Base-by-base conservation (phyloP, 2,113 vertebrate species). In the Ciconia boyciana region DNA sequence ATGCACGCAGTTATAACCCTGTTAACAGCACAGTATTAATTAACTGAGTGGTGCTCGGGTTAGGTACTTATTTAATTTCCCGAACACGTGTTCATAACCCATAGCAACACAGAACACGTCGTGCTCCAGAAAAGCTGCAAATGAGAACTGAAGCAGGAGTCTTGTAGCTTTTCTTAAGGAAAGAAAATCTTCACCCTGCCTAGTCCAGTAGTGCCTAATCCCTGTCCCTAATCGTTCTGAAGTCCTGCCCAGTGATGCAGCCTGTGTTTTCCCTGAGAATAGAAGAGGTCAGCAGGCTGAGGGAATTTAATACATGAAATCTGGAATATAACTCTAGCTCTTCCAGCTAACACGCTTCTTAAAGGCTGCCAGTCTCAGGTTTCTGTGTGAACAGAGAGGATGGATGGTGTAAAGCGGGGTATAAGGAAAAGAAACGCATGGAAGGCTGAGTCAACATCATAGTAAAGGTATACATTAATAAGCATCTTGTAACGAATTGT, bases 1-100 rank as follows among this genome's bases (percentile, higher is more conserved):
- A 43, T 31, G 28, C 62, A 32, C 83, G 66, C 34, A 52, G 64
- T 74, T 96, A 92, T 71, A 87, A 58, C 66, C 44, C 86, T 61
- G 90, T 86, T 96, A 96, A 68, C 44, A 78, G 83, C 87, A 75
- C 54, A 68, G 44, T 68, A 81, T 94, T 92, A 93, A 96, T 97
- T 96, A 94, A 92, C 51, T n/a, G 74, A 77, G 46, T 34, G 54
- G 64, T 69, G 69, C 79, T 86, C 89, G 86, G 86, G 87, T 94
- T 84, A 93, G 92, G 86, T 87, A 62, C 92, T 90, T 96, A 94
- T 65, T 90, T 80, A 52, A 89, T 93, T 96, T 93, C 72, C 44
- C 54, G 57, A 87, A 54, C 55, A 29, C 1, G 1, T 48, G 58
- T 57, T 92, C 89, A 92, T 91, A 92, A 76, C 76, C 91, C 78